Conservation (phyloP, 2,888 invertebrate genomes). For the Phalera bucephala region DNA sequence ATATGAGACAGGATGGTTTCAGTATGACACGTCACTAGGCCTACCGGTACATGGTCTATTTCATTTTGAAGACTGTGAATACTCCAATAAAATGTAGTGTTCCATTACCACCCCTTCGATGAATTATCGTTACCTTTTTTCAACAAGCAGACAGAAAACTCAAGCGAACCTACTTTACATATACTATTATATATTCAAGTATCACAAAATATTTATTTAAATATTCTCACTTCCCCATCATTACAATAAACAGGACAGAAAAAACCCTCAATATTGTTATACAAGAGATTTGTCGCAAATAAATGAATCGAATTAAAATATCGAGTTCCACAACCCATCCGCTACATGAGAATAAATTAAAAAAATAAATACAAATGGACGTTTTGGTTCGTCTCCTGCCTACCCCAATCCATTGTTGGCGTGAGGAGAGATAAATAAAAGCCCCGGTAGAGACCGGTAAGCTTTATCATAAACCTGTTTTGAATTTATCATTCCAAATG, state of each 20-base stretch:
- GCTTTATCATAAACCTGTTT: slow-evolving; percentile 29
- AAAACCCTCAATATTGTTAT: slow-evolving; percentile 7
- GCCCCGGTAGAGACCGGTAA: slow-evolving; percentile 10
- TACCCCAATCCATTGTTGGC: slow-evolving; percentile 16
- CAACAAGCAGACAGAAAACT: too few relatives aligned
- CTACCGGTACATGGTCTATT: too few relatives aligned
- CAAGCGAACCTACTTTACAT: too few relatives aligned
- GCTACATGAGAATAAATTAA: slow-evolving; percentile 28
- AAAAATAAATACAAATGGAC: slow-evolving; percentile 31
- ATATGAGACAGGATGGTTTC: too few relatives aligned
- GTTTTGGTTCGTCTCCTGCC: slow-evolving; percentile 26
- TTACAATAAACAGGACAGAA: slow-evolving; percentile 5
- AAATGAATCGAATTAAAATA: slow-evolving; percentile 51
- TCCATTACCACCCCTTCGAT: too few relatives aligned
- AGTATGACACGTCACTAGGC: too few relatives aligned
- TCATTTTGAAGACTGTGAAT: too few relatives aligned
- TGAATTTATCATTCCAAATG: slow-evolving; percentile 26
- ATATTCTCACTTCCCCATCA: slow-evolving; percentile 10
- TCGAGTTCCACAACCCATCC: slow-evolving; percentile 43
- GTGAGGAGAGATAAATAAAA: slow-evolving; percentile 24
- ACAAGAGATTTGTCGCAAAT: slow-evolving; percentile 56
- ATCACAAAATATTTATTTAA: too few relatives aligned
- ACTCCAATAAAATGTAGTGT: too few relatives aligned
- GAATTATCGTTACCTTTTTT: too few relatives aligned
- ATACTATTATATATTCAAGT: too few relatives aligned